These are phyloP conservation scores for Sula dactylatra DNA, from an alignment of 2,113 vertebrate genomes.

Conservation along the genomic window DNA sequence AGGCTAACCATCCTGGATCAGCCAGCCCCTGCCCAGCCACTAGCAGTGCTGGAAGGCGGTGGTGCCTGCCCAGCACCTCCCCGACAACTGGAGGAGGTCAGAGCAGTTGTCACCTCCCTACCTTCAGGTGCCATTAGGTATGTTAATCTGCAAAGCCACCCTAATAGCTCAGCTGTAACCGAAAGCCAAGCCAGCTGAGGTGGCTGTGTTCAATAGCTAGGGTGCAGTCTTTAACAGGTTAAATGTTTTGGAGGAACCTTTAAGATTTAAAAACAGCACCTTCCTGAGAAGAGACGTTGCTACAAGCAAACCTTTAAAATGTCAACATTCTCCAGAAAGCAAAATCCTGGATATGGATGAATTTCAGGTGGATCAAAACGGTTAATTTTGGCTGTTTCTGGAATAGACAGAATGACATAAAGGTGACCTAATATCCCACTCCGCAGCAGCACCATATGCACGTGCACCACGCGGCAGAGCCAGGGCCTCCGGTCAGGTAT, in stretches of 20 bases:
- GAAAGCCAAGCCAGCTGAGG: background rate
- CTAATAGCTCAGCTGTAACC: background rate
- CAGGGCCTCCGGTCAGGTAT: rapidly evolving
- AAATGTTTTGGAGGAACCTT: background rate
- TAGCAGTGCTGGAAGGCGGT: background rate
- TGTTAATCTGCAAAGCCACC: background rate
- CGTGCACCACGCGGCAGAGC: rapidly evolving
- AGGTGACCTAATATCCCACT: rapidly evolving
- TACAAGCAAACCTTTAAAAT: background rate
- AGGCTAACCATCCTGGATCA: no score
- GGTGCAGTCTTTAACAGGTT: background rate
- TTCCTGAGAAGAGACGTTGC: rapidly evolving
- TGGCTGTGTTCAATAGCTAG: background rate
- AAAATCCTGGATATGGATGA: background rate
- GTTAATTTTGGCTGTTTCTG: background rate
- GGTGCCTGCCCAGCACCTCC: background rate
- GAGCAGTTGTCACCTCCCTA: background rate
- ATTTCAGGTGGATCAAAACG: background rate
- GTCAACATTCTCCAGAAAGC: background rate
- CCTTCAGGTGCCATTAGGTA: background rate
- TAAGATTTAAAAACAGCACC: background rate
- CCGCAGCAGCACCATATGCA: background rate
- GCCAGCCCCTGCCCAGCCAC: background rate
- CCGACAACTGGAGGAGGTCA: background rate
- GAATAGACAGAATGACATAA: background rate